Evolutionary conservation across 2,113 vertebrate genomes (phyloP).

Genomic region (Pholis gunnellus): DNA sequence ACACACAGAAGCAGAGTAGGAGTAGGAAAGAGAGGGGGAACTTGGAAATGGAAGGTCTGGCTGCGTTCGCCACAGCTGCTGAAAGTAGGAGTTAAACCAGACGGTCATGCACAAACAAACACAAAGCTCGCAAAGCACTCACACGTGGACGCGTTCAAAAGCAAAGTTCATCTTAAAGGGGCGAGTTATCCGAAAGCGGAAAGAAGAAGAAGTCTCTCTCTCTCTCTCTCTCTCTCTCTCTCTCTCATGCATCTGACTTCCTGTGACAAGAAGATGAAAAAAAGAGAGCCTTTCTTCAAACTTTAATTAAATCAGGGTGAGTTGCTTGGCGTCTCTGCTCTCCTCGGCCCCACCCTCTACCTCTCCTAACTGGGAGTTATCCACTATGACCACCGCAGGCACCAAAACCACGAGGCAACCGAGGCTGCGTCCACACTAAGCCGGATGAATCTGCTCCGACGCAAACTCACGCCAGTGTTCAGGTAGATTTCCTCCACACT

Average conservation of each 20-base stretch:
- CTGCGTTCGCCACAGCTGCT: conserved; percentile 76
- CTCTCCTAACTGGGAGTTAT: conserved; percentile 17
- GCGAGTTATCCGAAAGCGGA: conserved; percentile 43
- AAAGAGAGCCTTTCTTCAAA: not conserved
- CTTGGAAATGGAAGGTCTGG: conserved; percentile 73
- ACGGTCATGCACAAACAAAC: conserved; percentile 65
- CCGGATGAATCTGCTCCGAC: not conserved
- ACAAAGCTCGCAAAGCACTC: conserved; percentile 51
- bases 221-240: too few relatives aligned
- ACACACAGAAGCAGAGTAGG: conserved; percentile 65
- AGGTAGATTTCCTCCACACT: not conserved
- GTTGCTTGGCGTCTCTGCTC: conserved; percentile 8
- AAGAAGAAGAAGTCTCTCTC: conserved; percentile 5
- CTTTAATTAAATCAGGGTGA: conserved; percentile 13
- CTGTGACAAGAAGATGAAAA: not conserved
- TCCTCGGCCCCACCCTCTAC: conserved; percentile 17
- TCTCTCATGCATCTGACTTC: not conserved
- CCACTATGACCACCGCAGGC: conserved; percentile 32
- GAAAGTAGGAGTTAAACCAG: conserved; percentile 76
- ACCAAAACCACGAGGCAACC: conserved; percentile 25
- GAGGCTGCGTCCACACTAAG: conserved; percentile 10
- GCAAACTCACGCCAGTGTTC: not conserved
- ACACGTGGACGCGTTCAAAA: conserved; percentile 60
- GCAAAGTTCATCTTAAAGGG: conserved; percentile 48
- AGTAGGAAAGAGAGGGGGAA: conserved; percentile 61